phyloP scores from a whole-genome alignment of 2,113 vertebrate species.

The Kryptolebias marmoratus region DNA sequence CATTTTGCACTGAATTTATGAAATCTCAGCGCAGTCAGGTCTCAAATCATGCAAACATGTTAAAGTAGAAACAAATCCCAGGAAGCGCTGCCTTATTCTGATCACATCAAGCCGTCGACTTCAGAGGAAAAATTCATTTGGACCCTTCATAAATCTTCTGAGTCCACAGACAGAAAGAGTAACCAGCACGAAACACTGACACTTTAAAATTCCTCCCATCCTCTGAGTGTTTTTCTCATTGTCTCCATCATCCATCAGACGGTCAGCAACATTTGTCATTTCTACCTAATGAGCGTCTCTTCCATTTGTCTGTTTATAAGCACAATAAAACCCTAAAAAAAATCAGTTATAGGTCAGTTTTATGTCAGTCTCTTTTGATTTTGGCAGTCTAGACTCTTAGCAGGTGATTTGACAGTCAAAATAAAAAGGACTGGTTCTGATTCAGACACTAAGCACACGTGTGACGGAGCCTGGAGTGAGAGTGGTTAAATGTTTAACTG shows the following conservation, averaged over 20 bases:
- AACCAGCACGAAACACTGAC: conserved; percentile 29
- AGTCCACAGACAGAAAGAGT: conserved; percentile 51
- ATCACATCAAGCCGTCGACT: conserved; percentile 35
- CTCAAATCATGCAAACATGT: not conserved
- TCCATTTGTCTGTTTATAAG: not conserved
- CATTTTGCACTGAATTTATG: too few species aligned
- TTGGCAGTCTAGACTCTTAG: too few species aligned
- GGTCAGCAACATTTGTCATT: not conserved
- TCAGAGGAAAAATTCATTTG: conserved; percentile 65
- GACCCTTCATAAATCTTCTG: conserved; percentile 73
- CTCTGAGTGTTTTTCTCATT: not conserved
- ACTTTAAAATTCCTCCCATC: conserved; percentile 67
- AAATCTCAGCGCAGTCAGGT: too few species aligned
- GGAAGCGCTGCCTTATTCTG: conserved; percentile 4
- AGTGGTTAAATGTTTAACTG: not conserved
- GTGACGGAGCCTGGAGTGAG: not conserved
- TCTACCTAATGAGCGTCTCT: too few species aligned
- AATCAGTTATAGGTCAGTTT: too few species aligned
- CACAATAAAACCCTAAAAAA: not conserved
- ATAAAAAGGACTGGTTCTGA: not conserved
- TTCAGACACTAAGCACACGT: not conserved
- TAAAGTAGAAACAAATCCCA: not conserved
- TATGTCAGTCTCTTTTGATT: too few species aligned
- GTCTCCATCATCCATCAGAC: not conserved
- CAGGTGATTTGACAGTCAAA: not conserved